Conservation (phyloP, 2,888 invertebrate genomes). For the Helicoverpa assulta region DNA sequence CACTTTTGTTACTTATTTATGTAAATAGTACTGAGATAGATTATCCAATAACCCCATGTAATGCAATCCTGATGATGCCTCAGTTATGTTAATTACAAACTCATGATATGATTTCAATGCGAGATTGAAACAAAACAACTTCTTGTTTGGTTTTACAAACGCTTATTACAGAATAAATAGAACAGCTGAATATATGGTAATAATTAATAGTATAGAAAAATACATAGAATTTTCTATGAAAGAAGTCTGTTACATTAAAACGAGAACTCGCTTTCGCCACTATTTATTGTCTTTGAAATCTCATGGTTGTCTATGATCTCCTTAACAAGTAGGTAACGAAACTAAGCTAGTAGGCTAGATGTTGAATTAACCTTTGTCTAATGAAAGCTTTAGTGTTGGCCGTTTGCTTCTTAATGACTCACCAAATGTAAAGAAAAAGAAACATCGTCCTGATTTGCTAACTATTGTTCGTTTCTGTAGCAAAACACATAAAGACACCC, state of each 20-base stretch:
- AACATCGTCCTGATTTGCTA: too few relatives aligned
- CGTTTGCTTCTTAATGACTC: too few relatives aligned
- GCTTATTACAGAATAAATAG: too few relatives aligned
- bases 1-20: constrained; percentile 44
- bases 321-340: constrained; percentile 24
- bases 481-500: not conserved
- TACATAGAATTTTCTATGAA: not conserved
- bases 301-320: constrained; percentile 8
- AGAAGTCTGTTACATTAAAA: not conserved
- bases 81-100: not conserved
- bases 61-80: constrained; percentile 6
- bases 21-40: constrained; percentile 22
- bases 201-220: not conserved
- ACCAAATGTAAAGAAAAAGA: too few relatives aligned
- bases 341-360: constrained; percentile 26
- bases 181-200: too few relatives aligned
- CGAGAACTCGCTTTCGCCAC: not conserved
- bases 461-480: too few relatives aligned
- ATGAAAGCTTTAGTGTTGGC: constrained; percentile 15
- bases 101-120: not conserved
- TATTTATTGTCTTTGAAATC: constrained; percentile 3
- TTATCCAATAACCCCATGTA: constrained; percentile 30
- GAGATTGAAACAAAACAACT: not conserved
- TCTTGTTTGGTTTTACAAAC: not conserved
- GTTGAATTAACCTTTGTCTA: constrained; percentile 4